Evolutionary conservation across 1,140 invertebrate genomes (phyloP).

Genomic region (Pogonomyrmex californicus): DNA sequence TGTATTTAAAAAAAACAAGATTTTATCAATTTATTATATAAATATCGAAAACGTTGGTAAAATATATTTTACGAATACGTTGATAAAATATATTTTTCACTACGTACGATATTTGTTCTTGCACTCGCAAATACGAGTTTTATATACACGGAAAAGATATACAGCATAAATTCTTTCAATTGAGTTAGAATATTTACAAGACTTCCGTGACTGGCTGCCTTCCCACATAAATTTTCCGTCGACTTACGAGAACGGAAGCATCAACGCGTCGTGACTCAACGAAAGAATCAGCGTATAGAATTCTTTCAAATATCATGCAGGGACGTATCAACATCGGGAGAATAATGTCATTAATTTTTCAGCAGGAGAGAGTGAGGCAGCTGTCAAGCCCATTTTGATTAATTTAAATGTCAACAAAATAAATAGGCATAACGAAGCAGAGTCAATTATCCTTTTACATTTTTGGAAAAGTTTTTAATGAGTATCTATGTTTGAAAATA

Average conservation of each 20-base stretch:
- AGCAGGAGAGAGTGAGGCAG: background rate
- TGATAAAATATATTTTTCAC: constrained; percentile 1
- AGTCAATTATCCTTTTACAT: background rate
- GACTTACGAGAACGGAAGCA: constrained; percentile 41
- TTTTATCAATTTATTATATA: background rate
- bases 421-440: background rate
- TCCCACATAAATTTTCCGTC: constrained; percentile 54
- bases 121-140: constrained; percentile 19
- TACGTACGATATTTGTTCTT: background rate
- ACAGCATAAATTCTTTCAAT: constrained; percentile 4
- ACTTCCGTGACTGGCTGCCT: constrained; percentile 37
- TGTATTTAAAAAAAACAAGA: background rate
- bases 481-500: background rate
- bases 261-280: constrained; percentile 53
- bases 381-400: background rate
- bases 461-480: constrained; percentile 11
- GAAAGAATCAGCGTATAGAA: constrained; percentile 23
- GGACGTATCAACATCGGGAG: background rate
- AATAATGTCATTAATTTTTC: constrained; percentile 36
- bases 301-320: constrained; percentile 32
- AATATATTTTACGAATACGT: constrained; percentile 7
- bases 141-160: constrained; percentile 11
- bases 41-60: background rate
- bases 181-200: constrained; percentile 47
- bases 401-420: background rate